Evolutionary conservation across 2,797 vertebrate species (phyloP).

Genomic region (Pyrrhura leucotis): DNA sequence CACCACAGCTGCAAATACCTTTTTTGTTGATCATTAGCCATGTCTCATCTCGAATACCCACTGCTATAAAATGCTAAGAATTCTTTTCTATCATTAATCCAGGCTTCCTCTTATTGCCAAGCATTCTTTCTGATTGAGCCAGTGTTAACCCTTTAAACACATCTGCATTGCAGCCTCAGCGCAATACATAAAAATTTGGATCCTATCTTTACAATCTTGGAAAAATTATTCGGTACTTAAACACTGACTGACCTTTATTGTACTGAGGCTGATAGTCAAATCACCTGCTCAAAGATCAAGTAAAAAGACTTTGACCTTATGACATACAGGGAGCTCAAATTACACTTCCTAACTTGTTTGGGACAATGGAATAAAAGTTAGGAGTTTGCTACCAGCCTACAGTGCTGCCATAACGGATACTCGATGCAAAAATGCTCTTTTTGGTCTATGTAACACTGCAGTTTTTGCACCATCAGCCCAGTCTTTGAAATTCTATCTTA

Average conservation of each 20-base stretch:
- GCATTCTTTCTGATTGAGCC: conserved; percentile 74
- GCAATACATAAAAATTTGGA: conserved; percentile 18
- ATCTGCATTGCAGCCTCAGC: neutral
- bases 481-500: conserved; percentile 36
- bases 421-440: neutral
- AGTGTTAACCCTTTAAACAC: conserved; percentile 66
- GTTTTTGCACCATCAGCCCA: neutral
- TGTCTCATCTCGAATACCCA: conserved; percentile 69
- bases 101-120: conserved; percentile 68
- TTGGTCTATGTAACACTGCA: neutral
- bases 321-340: neutral
- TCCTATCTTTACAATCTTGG: neutral
- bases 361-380: neutral
- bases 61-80: conserved; percentile 74
- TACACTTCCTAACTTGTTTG: neutral
- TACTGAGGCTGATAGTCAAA: neutral
- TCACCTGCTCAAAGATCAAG: conserved; percentile 34
- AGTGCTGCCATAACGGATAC: neutral
- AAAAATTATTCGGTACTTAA: neutral
- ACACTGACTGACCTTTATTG: neutral
- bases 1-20: conserved; percentile 74
- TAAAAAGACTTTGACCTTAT: conserved; percentile 9
- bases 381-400: neutral
- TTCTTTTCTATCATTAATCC: conserved; percentile 72
- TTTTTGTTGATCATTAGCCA: conserved; percentile 72